Evolutionary conservation across 2,888 invertebrate genomes (phyloP), one percentile per base, ranked within the genome.

Genomic region (Drosophila ustulata): DNA sequence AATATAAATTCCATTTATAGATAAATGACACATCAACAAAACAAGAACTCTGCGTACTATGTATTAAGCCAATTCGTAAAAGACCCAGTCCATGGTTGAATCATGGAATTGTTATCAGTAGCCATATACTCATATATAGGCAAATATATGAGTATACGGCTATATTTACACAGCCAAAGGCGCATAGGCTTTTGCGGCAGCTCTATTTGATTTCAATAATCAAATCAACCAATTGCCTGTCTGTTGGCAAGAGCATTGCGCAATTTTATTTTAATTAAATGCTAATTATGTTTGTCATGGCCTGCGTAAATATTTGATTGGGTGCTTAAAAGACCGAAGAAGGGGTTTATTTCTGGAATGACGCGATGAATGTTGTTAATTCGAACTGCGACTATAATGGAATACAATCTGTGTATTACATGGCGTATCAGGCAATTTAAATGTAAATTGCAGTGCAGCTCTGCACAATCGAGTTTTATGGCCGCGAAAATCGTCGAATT

Each of bases 261-360:
- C 81, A 61, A 77, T 85, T 87, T 83, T 81, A 81, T 79, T 89
- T 84, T 88, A 86, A 86, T 86, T 86, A 86, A 86, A 84, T 87
- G 78, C 82, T 86, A 89, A 86, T 86, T 89, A 82, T 86, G 80
- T 86, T 86, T 86, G 78, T 76, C 69, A 66, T 70, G 71, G 68
- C 41, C 66, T 58, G 67, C 57, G 76, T 68, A 76, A 89, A 85
- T 85, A 89, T 81, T 85, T 86, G 68, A 66, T 34, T 47, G 63
- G 52, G 45, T 46, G 59, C 47, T 25, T 46, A 62, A 50, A 30
- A 56, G 32, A 45, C 45, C 18, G 50, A 55, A 41, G 50, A 55
- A 41, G 9, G 46, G 50, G n/a, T 23, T 25, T 25, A 26, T 3
- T 4, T 18, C 9, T 28, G 46, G 23, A 25, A n/a, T 45, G 46